These are phyloP conservation scores for Halocynthia aurantium DNA, from an alignment of 23 tunicate genomes.

Conservation along the genomic window DNA sequence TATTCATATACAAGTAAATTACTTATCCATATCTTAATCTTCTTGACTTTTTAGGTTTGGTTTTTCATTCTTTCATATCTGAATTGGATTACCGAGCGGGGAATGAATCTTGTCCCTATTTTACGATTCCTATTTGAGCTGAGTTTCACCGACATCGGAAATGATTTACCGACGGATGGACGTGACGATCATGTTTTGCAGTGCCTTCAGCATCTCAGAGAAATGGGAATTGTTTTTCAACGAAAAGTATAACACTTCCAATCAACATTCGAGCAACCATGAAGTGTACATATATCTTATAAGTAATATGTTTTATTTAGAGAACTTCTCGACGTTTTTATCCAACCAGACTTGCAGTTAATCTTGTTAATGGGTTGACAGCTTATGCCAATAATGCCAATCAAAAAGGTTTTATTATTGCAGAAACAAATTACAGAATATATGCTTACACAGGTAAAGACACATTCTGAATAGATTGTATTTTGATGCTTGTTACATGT, in stretches of 20 bases:
- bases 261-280: background rate
- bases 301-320: slow-evolving; percentile 18
- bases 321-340: slow-evolving; percentile 72
- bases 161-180: slow-evolving; percentile 83
- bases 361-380: slow-evolving; percentile 45
- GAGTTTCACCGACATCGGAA: slow-evolving; percentile 72
- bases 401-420: slow-evolving; percentile 66
- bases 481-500: background rate
- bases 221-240: slow-evolving; percentile 84
- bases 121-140: slow-evolving; percentile 78
- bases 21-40: too few species aligned
- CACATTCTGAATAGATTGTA: background rate
- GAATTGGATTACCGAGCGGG: slow-evolving; percentile 63
- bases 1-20: background rate
- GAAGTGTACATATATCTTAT: background rate
- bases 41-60: slow-evolving; percentile 53
- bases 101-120: slow-evolving; percentile 73
- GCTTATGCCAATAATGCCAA: background rate
- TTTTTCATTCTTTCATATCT: slow-evolving; percentile 77
- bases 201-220: slow-evolving; percentile 87
- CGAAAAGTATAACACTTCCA: slow-evolving; percentile 41
- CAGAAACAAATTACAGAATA: slow-evolving; percentile 84
- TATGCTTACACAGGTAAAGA: slow-evolving; percentile 85
- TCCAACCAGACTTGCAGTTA: slow-evolving; percentile 72
- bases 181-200: slow-evolving; percentile 64